These are phyloP conservation scores for Ormyrus nitidulus DNA, from an alignment of 2,888 invertebrate species.

Conservation along the genomic window DNA sequence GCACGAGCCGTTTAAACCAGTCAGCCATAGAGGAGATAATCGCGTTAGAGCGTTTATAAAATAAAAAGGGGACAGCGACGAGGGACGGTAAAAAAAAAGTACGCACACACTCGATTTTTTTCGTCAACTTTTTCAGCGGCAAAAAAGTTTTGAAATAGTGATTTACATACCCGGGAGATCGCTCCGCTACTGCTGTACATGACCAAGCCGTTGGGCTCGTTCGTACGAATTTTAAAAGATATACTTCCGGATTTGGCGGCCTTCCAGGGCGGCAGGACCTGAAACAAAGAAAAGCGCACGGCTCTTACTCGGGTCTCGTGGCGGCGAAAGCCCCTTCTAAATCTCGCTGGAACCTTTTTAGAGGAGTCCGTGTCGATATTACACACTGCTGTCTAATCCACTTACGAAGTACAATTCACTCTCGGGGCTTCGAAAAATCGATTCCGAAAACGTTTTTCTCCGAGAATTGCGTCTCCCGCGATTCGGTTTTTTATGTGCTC, in stretches of 20 bases:
- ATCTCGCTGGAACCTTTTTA: constrained; percentile 10
- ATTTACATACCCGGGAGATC: constrained; percentile 62
- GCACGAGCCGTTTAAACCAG: background rate
- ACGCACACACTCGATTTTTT: background rate
- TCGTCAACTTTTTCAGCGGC: constrained; percentile 23
- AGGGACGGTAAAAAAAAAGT: no score
- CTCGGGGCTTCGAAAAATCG: no score
- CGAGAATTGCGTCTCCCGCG: no score
- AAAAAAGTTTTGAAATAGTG: constrained; percentile 49
- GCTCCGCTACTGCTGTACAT: constrained; percentile 89
- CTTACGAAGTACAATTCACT: no score
- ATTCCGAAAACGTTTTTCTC: no score
- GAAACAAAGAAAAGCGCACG: constrained; percentile 70
- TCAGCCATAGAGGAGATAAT: constrained; percentile 19
- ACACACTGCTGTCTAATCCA: no score
- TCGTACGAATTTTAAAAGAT: constrained; percentile 95
- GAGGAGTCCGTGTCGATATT: no score
- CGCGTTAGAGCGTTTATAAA: background rate
- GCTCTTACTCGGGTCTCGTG: constrained; percentile 51
- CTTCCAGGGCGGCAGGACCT: constrained; percentile 94
- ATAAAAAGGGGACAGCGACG: no score
- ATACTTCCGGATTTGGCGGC: constrained; percentile 92
- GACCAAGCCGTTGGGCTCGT: constrained; percentile 95
- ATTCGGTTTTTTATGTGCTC: no score
- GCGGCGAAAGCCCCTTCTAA: constrained; percentile 26